Evolutionary conservation across 2,797 vertebrate genomes (phyloP).

Genomic region (Leptodactylus fallax): DNA sequence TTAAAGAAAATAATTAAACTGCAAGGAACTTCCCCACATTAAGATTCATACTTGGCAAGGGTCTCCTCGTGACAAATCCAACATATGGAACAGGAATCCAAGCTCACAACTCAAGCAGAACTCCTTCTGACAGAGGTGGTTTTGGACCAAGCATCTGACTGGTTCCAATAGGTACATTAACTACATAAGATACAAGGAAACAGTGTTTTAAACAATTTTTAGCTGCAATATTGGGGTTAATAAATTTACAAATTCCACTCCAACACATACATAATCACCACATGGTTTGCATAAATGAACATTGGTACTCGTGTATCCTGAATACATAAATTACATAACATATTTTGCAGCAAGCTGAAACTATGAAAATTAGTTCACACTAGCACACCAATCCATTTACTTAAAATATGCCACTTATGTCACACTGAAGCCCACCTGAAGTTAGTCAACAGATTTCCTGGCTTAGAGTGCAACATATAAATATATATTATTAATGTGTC

Average conservation of each 20-base stretch:
- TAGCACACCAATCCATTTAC: not conserved
- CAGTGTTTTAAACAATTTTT: not conserved
- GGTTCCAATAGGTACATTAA: conserved; percentile 97
- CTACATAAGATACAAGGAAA: conserved; percentile 68
- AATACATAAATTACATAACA: not conserved
- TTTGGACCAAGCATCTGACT: conserved; percentile 93
- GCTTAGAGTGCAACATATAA: not conserved
- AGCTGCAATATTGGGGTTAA: no score
- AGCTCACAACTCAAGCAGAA: conserved; percentile 97
- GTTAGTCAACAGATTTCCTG: not conserved
- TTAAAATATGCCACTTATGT: not conserved
- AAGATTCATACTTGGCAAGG: conserved; percentile 88
- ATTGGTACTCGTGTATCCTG: not conserved
- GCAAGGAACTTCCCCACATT: not conserved
- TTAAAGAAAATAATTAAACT: no score
- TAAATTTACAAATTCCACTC: not conserved
- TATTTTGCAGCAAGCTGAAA: not conserved
- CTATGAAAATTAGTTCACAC: not conserved
- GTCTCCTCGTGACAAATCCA: conserved; percentile 95
- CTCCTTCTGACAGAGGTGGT: conserved; percentile 97
- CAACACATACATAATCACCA: not conserved
- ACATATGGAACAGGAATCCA: conserved; percentile 97
- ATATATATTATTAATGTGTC: conserved; percentile 44
- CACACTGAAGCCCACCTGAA: not conserved
- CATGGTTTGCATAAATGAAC: not conserved